Base-by-base conservation (phyloP, 2,797 vertebrate species). In the Alauda arvensis region DNA sequence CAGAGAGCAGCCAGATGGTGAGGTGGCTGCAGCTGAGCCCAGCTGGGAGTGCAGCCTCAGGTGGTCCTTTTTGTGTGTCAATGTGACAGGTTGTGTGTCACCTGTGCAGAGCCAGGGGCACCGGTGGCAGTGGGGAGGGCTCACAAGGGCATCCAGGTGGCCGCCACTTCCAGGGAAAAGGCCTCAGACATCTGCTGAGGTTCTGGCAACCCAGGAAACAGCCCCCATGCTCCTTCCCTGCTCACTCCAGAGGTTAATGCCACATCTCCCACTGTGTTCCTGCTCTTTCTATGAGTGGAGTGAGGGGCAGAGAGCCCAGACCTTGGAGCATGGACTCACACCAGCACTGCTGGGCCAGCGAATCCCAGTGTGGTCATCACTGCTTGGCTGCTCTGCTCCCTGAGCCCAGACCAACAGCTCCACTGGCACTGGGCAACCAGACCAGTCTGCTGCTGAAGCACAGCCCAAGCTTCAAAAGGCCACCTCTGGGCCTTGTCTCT, bases 71-170 rank as follows among this genome's bases (percentile, higher is more conserved):
- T 3, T 1, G 3, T 4, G 26, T 34, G 33, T 28, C 6, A 28
- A 1, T 18, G 12, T 29, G 13, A 2, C 0, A 5, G 46, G 24
- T 12, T 67, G 1, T 29, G 18, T 2, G 26, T 67, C 55, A 57
- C 39, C 53, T 7, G 39, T 31, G 70, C 29, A 42, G 31, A 55
- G 40, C 18, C 8, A 37, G n/a, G 26, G 60, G 37, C 25, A 24
- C 15, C 8, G 56, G 0, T n/a, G 53, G 20, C n/a, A 28, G 7
- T 12, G 43, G 21, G 37, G 10, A 74, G 61, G 24, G 34, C 33
- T 89, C 72, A 37, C 40, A 29, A 31, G 12, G 4, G 4, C 34
- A 23, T 23, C 57, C 52, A 33, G 13, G 9, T 31, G 56, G 9
- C 23, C 42, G 40, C 28, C 14, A n/a, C 4, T 19, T 46, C 29